Evolutionary conservation across 2,888 invertebrate genomes (phyloP).

Genomic region (Drosophila subquinaria): DNA sequence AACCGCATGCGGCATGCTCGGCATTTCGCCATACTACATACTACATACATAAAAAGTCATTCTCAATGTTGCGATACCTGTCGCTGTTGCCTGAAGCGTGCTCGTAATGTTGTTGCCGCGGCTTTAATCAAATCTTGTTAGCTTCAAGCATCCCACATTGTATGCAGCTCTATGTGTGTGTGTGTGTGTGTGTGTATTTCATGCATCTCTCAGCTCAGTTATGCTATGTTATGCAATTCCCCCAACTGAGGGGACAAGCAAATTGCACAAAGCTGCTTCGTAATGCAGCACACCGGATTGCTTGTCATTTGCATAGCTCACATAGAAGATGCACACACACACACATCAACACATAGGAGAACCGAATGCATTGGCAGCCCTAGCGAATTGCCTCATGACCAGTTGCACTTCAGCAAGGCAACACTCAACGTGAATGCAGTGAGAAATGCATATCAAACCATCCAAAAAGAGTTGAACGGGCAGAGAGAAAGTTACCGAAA

Average conservation of each 20-base stretch:
- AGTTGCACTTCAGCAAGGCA: too few relatives aligned
- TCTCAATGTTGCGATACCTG: slow-evolving; percentile 44
- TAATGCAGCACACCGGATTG: slow-evolving; percentile 37
- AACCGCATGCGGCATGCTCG: slow-evolving; percentile 27
- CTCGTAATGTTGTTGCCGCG: slow-evolving; percentile 25
- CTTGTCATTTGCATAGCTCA: slow-evolving; percentile 44
- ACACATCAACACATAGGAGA: neutral
- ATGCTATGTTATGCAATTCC: slow-evolving; percentile 49
- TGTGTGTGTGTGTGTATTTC: neutral
- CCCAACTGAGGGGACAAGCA: slow-evolving; percentile 20
- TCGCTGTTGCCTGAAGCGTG: slow-evolving; percentile 20
- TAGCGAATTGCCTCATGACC: too few relatives aligned
- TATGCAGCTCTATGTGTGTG: neutral
- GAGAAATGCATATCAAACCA: too few relatives aligned
- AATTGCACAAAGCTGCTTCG: slow-evolving; percentile 47
- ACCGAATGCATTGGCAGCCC: too few relatives aligned
- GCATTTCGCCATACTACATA: slow-evolving; percentile 9
- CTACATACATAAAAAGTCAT: slow-evolving; percentile 38
- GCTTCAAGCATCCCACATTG: slow-evolving; percentile 29
- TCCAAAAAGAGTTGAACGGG: too few relatives aligned
- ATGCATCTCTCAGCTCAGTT: slow-evolving; percentile 10
- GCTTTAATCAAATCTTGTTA: slow-evolving; percentile 55
- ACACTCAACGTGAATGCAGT: too few relatives aligned
- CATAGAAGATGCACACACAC: slow-evolving; percentile 10
- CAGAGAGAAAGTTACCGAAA: too few relatives aligned